Evolutionary conservation across 2,113 vertebrate genomes (phyloP), one percentile per base, ranked within the genome.

Genomic region (Osmerus eperlanus): DNA sequence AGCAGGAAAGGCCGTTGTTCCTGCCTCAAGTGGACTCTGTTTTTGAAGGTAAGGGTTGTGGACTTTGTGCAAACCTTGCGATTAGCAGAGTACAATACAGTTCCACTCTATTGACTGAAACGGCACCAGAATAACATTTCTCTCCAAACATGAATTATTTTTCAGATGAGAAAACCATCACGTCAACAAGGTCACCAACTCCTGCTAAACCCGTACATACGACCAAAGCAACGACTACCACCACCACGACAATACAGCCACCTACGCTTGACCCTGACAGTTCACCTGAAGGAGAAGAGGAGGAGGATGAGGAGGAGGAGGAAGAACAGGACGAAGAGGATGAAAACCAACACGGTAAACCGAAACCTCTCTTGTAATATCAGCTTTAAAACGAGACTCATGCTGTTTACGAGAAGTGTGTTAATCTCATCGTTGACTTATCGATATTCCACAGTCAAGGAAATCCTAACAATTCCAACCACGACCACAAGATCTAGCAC

Each of bases 201-300:
- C 54, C 65, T 36, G 47, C 14, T 6, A 67, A 54, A 28, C 51
- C 9, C 23, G 4, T 8, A n/a, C 32, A 51, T 2, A 67, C 65
- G 2, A 18, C 19, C 65, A 67, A 21, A 21, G 16, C 9, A 8
- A 51, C 15, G 18, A 63, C 25, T 25, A 29, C 23, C 25, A 32
- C 3, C 14, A 56, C 16, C 54, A 18, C 54, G 54, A 56, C n/a
- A 7, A 56, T 4, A 18, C 16, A 15, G 13, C 16, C 36, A 21
- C 14, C 2, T 47, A 66, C 14, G 21, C 41, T 2, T 12, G 3
- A 5, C 11, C 51, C n/a, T 53, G 21, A 62, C 13, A 21, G 25
- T 41, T 62, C 58, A 21, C 28, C 69, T 11, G 69, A 71, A 41
- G 69, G 62, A n/a, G n/a, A 61, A 4, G 41, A 62, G 14, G 41